Evolutionary conservation across 2,797 vertebrate species (phyloP).

Genomic region (Chromobotia macracanthus): DNA sequence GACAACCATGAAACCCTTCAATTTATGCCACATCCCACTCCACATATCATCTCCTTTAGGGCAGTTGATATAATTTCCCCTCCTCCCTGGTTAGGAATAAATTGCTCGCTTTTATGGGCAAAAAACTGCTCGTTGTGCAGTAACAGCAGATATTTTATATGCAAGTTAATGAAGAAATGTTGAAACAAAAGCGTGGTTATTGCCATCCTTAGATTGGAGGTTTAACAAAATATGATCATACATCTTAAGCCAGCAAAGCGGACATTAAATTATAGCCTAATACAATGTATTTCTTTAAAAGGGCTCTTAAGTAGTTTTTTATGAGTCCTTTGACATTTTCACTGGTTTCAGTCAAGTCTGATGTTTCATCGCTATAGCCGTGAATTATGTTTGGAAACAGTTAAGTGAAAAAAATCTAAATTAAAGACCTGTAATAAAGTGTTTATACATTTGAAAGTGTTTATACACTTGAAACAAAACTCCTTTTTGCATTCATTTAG

Average conservation of each 20-base stretch:
- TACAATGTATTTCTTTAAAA: slow-evolving; percentile 28
- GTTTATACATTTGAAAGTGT: slow-evolving; percentile 34
- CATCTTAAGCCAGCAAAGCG: slow-evolving; percentile 24
- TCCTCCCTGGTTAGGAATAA: slow-evolving; percentile 50
- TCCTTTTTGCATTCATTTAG: slow-evolving; percentile 7
- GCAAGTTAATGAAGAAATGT: slow-evolving; percentile 30
- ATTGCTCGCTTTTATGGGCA: slow-evolving; percentile 30
- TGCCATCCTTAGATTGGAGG: slow-evolving; percentile 34
- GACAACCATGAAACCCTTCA: slow-evolving; percentile 33
- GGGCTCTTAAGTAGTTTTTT: slow-evolving; percentile 30
- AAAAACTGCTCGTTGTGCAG: slow-evolving; percentile 30
- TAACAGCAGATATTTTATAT: slow-evolving; percentile 37
- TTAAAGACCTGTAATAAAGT: slow-evolving; percentile 18
- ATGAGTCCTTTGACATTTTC: slow-evolving; percentile 40
- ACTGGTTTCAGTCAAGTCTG: slow-evolving; percentile 36
- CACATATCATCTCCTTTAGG: slow-evolving; percentile 43
- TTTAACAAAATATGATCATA: slow-evolving; percentile 40
- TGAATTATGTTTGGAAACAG: slow-evolving; percentile 3
- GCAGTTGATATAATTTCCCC: slow-evolving; percentile 60
- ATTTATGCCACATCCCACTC: slow-evolving; percentile 25
- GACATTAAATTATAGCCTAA: slow-evolving; percentile 42
- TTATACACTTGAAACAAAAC: slow-evolving; percentile 32
- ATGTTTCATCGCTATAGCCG: slow-evolving; percentile 11
- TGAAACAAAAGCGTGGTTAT: slow-evolving; percentile 41
- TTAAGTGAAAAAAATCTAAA: slow-evolving; percentile 7